Evolutionary conservation across 1,140 invertebrate genomes (phyloP).

Genomic region (Bombus confusus): DNA sequence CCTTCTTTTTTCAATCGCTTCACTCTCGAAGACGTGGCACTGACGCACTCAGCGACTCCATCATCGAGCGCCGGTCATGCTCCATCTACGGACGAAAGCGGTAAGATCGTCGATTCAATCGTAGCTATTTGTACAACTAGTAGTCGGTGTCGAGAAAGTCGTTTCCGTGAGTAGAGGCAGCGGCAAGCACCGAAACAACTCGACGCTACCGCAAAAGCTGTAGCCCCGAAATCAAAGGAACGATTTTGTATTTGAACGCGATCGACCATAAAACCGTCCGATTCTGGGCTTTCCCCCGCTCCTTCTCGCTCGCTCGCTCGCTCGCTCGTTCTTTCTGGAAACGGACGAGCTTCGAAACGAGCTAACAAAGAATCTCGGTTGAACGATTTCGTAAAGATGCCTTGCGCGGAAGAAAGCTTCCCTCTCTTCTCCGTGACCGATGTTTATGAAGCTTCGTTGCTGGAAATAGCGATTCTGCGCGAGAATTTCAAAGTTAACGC

Average conservation of each 20-base stretch:
- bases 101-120: constrained; percentile 66
- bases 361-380: constrained; percentile 53
- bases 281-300: background rate
- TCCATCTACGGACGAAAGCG: constrained; percentile 77
- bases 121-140: background rate
- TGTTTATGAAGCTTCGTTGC: constrained; percentile 1
- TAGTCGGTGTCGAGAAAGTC: background rate
- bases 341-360: background rate
- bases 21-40: constrained; percentile 72
- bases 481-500: constrained; percentile 46
- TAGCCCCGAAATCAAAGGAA: constrained; percentile 23
- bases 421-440: background rate
- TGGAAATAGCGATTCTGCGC: constrained; percentile 41
- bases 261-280: constrained; percentile 46
- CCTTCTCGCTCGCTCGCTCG: background rate
- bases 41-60: constrained; percentile 73
- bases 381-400: constrained; percentile 55
- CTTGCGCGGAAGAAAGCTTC: constrained; percentile 29
- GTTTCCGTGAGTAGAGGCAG: background rate
- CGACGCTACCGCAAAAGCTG: background rate
- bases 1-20: constrained; percentile 42
- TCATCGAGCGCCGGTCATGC: constrained; percentile 75
- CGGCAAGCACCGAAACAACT: constrained; percentile 3
- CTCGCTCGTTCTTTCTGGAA: background rate
- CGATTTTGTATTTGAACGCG: constrained; percentile 33